Percentiles rank a stretch among this genome's conserved stretches.
These are phyloP conservation scores for Temnopleurus reevesii DNA, from an alignment of 53 echinoderm and acorn worm species.

Conservation along the genomic window DNA sequence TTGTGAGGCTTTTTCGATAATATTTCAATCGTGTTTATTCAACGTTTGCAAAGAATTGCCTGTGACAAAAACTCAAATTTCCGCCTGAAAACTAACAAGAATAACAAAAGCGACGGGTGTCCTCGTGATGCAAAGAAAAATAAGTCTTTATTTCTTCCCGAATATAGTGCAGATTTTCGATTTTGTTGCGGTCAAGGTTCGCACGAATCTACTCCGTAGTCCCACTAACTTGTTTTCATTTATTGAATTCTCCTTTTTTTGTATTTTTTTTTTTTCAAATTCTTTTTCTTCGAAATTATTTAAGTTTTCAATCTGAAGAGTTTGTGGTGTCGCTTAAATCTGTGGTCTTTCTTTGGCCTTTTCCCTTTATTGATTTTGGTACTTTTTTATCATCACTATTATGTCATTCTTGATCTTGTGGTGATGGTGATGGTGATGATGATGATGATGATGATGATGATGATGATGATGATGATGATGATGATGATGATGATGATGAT, in stretches of 20 bases:
- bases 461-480: too few relatives aligned
- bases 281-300: too few relatives aligned
- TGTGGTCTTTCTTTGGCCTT: too few relatives aligned
- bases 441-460: too few relatives aligned
- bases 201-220: background rate
- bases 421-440: too few relatives aligned
- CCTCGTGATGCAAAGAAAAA: constrained; percentile 14
- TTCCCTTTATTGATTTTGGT: too few relatives aligned
- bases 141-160: background rate
- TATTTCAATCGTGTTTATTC: constrained; percentile 38
- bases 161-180: constrained; percentile 46
- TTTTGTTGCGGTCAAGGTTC: constrained; percentile 35
- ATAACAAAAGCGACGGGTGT: constrained; percentile 46
- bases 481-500: too few relatives aligned
- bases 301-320: too few relatives aligned
- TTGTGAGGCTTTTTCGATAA: background rate
- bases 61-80: constrained; percentile 55
- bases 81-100: constrained; percentile 52
- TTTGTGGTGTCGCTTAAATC: too few relatives aligned
- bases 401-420: too few relatives aligned
- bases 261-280: background rate
- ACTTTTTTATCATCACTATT: too few relatives aligned
- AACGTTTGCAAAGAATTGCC: constrained; percentile 15
- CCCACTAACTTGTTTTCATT: background rate
- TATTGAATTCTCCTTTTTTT: background rate